Evolutionary conservation across 2,113 vertebrate species (phyloP).

Genomic region (Athene cunicularia): DNA sequence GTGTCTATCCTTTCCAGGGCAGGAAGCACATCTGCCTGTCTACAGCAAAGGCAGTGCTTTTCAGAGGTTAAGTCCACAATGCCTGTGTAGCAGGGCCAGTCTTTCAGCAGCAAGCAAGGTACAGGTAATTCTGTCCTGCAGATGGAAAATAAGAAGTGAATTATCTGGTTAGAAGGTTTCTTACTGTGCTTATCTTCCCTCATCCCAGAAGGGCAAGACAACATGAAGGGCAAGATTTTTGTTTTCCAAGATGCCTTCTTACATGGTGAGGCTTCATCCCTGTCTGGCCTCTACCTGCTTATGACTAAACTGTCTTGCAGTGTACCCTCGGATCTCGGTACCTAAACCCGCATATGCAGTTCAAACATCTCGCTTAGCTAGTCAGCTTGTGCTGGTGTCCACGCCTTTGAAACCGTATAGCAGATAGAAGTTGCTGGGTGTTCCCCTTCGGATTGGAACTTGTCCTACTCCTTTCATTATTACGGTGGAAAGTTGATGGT

Average conservation of each 20-base stretch:
- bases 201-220: neutral
- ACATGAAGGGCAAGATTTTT: neutral
- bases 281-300: neutral
- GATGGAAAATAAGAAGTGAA: neutral
- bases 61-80: neutral
- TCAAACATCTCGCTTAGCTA: fast-evolving
- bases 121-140: neutral
- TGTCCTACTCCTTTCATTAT: neutral
- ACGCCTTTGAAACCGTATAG: neutral
- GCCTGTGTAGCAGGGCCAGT: neutral
- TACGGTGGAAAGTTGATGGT: neutral
- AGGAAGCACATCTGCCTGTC: neutral
- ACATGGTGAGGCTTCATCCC: neutral
- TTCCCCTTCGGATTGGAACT: neutral
- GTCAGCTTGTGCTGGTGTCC: neutral
- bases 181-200: neutral
- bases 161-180: neutral
- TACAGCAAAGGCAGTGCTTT: neutral
- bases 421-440: neutral
- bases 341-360: neutral
- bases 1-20: neutral
- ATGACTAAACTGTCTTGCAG: neutral
- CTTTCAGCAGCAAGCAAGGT: neutral
- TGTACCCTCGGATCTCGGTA: fast-evolving
- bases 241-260: neutral